Conservation (phyloP, 2,113 vertebrate genomes). For the Prunella fulvescens region DNA sequence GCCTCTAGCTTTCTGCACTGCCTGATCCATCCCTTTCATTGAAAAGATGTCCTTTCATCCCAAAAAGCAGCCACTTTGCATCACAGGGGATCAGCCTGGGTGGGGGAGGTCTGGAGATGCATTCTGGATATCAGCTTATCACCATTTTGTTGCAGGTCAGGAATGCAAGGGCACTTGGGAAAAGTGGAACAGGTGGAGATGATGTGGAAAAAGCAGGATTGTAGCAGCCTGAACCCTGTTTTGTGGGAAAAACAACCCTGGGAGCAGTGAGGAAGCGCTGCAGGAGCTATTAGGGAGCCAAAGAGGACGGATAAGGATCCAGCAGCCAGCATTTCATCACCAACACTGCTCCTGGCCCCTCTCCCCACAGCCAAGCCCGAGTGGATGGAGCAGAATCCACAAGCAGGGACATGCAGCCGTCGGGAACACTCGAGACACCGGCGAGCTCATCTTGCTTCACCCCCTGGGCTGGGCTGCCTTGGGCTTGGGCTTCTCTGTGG, state of each 20-base stretch:
- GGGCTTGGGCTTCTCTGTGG: neutral
- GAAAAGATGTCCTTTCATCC: neutral
- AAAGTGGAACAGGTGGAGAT: neutral
- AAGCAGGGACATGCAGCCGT: neutral
- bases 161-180: neutral
- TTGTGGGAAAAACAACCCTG: neutral
- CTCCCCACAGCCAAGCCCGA: neutral
- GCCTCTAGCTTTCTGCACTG: neutral
- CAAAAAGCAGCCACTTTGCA: neutral
- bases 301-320: neutral
- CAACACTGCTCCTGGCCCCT: neutral
- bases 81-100: neutral
- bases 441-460: neutral
- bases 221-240: accelerated
- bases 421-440: accelerated
- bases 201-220: neutral
- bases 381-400: neutral
- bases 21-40: neutral
- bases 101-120: accelerated
- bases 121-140: neutral
- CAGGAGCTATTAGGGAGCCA: neutral
- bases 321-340: neutral
- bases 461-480: neutral
- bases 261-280: accelerated
- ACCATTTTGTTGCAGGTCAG: neutral